Evolutionary conservation across 2,888 invertebrate species (phyloP).

Genomic region (Tupiocoris notatus): DNA sequence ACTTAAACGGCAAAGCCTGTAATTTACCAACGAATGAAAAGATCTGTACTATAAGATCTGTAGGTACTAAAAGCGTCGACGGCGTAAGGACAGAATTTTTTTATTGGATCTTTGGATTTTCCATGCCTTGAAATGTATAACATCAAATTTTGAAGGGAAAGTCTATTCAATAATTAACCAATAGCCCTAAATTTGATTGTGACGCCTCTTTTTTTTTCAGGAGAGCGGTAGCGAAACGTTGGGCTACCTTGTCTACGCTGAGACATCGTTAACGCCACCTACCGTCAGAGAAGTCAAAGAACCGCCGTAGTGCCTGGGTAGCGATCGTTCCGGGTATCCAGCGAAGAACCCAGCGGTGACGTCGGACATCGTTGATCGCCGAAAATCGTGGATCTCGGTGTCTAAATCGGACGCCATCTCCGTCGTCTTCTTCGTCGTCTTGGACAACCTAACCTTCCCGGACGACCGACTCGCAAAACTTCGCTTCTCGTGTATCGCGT

Average conservation of each 20-base stretch:
- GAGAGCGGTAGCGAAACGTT: conserved; percentile 26
- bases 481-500: background rate
- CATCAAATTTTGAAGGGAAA: background rate
- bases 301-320: conserved; percentile 12
- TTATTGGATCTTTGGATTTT: too few relatives aligned
- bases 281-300: conserved; percentile 24
- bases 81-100: too few relatives aligned
- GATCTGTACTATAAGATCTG: too few relatives aligned
- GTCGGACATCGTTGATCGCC: background rate
- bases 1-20: too few relatives aligned
- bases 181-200: too few relatives aligned
- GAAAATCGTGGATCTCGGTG: too few relatives aligned
- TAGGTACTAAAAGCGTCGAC: too few relatives aligned
- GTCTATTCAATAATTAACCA: background rate
- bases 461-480: background rate
- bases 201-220: conserved; percentile 6
- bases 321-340: background rate
- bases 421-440: background rate
- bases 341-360: background rate
- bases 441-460: background rate
- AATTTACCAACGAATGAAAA: too few relatives aligned
- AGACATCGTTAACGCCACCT: conserved; percentile 26
- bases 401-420: background rate
- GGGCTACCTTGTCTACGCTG: conserved; percentile 35
- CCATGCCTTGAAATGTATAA: too few relatives aligned